phyloP scores from a whole-genome alignment of 1,140 invertebrate genomes.

The Trichoplusia ni region DNA sequence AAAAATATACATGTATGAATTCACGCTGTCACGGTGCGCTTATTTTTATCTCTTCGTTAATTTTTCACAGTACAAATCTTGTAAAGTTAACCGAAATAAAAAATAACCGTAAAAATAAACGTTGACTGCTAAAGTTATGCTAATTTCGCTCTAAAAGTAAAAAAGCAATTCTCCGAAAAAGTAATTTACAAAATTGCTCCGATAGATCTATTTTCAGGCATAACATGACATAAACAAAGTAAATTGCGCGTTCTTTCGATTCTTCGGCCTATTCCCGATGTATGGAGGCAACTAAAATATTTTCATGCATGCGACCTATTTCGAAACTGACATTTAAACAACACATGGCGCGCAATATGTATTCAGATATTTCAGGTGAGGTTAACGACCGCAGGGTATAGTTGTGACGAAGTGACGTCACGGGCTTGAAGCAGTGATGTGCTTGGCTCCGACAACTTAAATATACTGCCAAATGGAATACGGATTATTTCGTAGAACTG shows the following conservation, averaged over 20 bases:
- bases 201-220: too few species aligned
- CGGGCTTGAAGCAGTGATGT: neutral
- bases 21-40: too few species aligned
- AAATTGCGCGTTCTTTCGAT: neutral
- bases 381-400: conserved; percentile 7
- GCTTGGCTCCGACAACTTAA: neutral
- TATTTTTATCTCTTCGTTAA: too few species aligned
- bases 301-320: conserved; percentile 35
- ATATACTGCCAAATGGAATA: neutral
- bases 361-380: conserved; percentile 42
- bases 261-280: conserved; percentile 1
- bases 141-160: too few species aligned
- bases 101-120: too few species aligned
- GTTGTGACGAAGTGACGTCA: conserved; percentile 4
- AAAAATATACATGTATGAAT: too few species aligned
- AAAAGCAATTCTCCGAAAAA: too few species aligned
- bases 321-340: conserved; percentile 36
- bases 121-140: too few species aligned
- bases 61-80: too few species aligned
- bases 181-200: too few species aligned
- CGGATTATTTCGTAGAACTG: too few species aligned
- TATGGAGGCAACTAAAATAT: conserved; percentile 28
- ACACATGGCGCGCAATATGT: conserved; percentile 42
- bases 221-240: neutral
- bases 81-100: too few species aligned